Percentiles rank a stretch among this genome's conserved stretches.
phyloP scores from a whole-genome alignment of 2,113 vertebrate species.

The Brachypodius melanocephalos region DNA sequence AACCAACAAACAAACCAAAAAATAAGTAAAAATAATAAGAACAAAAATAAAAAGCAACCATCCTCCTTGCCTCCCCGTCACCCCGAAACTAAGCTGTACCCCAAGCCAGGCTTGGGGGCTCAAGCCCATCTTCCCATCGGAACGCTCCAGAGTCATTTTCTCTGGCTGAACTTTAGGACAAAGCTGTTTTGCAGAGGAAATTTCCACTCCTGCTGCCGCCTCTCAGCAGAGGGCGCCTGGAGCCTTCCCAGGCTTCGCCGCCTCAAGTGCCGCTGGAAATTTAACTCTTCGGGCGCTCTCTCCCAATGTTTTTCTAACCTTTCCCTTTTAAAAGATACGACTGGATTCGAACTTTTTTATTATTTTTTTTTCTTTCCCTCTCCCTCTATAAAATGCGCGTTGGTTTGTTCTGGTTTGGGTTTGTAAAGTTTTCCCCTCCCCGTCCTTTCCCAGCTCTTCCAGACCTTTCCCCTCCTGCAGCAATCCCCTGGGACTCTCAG shows the following conservation, averaged over 20 bases:
- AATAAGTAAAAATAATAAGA: neutral
- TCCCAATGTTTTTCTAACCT: neutral
- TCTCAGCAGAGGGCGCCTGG: slow-evolving; percentile 51
- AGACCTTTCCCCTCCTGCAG: neutral
- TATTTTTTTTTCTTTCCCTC: too few relatives aligned
- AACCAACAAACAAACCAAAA: neutral
- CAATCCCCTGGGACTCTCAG: neutral
- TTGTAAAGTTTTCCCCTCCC: accelerated
- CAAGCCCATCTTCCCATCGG: neutral
- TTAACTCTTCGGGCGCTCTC: neutral
- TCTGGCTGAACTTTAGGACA: neutral
- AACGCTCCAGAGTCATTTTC: neutral
- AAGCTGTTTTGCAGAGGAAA: slow-evolving; percentile 41
- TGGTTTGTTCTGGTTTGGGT: neutral
- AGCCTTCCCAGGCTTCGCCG: neutral
- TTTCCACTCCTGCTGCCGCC: slow-evolving; percentile 12
- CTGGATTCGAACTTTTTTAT: neutral
- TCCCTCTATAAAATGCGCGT: accelerated
- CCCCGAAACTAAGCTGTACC: neutral
- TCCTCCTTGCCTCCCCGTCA: neutral
- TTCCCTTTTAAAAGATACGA: neutral
- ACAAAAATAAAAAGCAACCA: neutral
- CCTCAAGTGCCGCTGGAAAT: neutral
- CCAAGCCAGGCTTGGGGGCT: neutral
- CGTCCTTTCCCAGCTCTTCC: neutral